These are phyloP conservation scores for Psephotus haematonotus DNA, from an alignment of 2,113 vertebrate species.

Conservation along the genomic window DNA sequence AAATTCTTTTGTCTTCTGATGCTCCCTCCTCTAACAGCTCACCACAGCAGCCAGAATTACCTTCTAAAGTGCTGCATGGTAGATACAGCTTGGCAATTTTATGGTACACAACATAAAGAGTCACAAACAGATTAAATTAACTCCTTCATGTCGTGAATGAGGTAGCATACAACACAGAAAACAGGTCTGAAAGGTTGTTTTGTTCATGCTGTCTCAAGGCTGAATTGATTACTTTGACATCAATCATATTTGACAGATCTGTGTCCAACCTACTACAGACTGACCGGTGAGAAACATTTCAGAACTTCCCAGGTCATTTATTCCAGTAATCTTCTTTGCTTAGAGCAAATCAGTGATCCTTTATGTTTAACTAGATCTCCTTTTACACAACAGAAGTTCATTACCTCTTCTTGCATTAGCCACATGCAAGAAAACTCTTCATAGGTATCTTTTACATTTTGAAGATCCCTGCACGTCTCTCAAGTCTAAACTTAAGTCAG, in stretches of 20 bases:
- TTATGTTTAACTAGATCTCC: not conserved
- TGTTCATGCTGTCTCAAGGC: not conserved
- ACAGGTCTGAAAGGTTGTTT: not conserved
- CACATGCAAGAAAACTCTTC: not conserved
- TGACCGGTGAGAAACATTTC: not conserved
- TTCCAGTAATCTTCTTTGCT: not conserved
- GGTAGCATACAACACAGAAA: not conserved
- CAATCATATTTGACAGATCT: not conserved
- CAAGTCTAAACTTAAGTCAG: not conserved
- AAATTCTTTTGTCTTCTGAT: conserved; percentile 7
- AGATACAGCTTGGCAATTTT: conserved; percentile 33
- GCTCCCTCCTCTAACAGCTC: conserved; percentile 2
- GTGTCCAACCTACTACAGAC: not conserved
- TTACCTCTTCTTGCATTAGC: not conserved
- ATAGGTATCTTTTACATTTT: not conserved
- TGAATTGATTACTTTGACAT: not conserved
- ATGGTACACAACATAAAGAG: conserved; percentile 18
- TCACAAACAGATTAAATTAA: conserved; percentile 39
- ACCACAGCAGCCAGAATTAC: conserved; percentile 21
- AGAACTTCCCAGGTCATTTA: not conserved
- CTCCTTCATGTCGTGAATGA: conserved; percentile 7
- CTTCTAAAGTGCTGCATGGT: conserved; percentile 8
- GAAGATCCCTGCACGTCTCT: not conserved
- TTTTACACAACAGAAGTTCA: not conserved
- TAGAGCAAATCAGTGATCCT: not conserved